Conservation (phyloP, 2,888 invertebrate species). For the Cheilosia vernalis region DNA sequence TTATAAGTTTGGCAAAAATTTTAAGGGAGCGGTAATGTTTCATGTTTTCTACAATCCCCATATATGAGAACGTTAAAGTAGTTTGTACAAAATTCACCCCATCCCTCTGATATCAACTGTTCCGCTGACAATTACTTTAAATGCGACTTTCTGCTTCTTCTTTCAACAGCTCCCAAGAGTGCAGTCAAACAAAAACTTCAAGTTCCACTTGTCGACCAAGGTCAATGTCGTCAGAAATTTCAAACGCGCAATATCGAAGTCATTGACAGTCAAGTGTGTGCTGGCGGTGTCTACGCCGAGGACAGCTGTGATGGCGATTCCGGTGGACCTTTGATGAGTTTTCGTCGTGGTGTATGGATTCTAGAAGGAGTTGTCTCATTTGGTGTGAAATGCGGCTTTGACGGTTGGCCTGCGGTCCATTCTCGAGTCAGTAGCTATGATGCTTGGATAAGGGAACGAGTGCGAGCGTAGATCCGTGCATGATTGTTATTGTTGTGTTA, state of each 20-base stretch:
- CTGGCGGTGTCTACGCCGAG: conserved; percentile 87
- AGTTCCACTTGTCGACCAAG: conserved; percentile 84
- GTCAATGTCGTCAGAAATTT: conserved; percentile 83
- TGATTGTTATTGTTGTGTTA: not conserved
- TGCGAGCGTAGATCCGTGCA: conserved; percentile 26
- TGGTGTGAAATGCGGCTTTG: conserved; percentile 87
- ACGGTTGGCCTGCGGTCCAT: conserved; percentile 87
- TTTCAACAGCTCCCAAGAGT: conserved; percentile 83
- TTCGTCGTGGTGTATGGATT: conserved; percentile 84
- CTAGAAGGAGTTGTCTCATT: conserved; percentile 88
- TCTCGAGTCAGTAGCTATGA: conserved; percentile 86
- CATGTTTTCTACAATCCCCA: no score
- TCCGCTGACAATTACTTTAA: no score
- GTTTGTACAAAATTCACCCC: no score
- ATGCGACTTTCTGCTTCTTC: not conserved
- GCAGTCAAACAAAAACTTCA: conserved; percentile 85
- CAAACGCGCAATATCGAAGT: conserved; percentile 78
- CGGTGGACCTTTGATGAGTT: conserved; percentile 89
- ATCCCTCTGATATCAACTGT: no score
- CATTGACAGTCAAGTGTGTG: conserved; percentile 86
- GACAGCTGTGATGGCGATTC: conserved; percentile 91
- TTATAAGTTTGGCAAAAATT: no score
- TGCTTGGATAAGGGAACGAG: conserved; percentile 83
- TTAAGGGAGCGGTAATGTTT: no score
- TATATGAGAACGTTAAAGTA: no score